phyloP scores from a whole-genome alignment of 2,797 vertebrate species.

The Liparis tanakae region DNA sequence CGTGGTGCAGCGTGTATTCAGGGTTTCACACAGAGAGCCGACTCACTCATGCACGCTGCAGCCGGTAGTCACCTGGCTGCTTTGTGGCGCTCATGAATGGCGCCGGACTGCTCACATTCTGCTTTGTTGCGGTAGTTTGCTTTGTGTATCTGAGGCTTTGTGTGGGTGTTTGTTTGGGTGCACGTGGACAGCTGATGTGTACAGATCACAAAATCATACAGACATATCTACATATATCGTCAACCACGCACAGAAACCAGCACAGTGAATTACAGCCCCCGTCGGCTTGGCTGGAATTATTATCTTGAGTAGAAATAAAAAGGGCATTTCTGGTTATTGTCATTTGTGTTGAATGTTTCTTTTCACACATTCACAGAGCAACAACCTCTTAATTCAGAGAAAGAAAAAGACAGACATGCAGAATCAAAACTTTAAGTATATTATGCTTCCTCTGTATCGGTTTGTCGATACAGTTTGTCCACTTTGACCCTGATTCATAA shows the following conservation, averaged over 20 bases:
- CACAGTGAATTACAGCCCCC: conserved; percentile 29
- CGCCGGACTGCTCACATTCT: conserved; percentile 2
- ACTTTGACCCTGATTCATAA: conserved; percentile 4
- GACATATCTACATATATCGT: not conserved
- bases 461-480: not conserved
- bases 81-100: conserved; percentile 62
- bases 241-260: conserved; percentile 13
- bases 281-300: conserved; percentile 16
- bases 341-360: conserved; percentile 9
- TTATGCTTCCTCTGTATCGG: not conserved
- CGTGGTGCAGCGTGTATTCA: conserved; percentile 20
- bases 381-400: not conserved
- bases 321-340: not conserved
- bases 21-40: not conserved
- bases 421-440: not conserved
- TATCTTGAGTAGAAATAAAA: conserved; percentile 31
- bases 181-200: conserved; percentile 36
- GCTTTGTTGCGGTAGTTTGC: conserved; percentile 60
- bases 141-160: conserved; percentile 52
- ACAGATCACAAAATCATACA: conserved; percentile 8
- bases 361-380: conserved; percentile 16
- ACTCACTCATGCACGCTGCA: conserved; percentile 13
- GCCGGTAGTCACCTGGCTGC: conserved; percentile 54
- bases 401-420: not conserved
- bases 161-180: conserved; percentile 44